These are phyloP conservation scores for Ametastegia equiseti DNA, from an alignment of 2,888 invertebrate species.

Conservation along the genomic window DNA sequence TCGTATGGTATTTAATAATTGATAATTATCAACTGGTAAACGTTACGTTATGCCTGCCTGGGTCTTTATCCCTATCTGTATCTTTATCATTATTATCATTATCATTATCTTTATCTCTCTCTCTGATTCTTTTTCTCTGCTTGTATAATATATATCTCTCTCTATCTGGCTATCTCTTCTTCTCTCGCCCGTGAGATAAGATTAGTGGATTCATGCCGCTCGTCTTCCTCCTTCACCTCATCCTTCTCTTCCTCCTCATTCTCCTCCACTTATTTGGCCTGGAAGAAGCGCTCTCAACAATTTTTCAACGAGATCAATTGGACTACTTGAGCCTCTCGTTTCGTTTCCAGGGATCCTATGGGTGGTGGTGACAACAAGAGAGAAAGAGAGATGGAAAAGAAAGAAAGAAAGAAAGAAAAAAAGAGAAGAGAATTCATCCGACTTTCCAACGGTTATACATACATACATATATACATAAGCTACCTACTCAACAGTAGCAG, in stretches of 20 bases:
- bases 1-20: not conserved
- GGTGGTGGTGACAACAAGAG: not conserved
- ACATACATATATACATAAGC: not conserved
- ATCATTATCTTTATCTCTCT: not conserved
- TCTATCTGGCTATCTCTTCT: not conserved
- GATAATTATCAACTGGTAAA: not conserved
- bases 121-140: not conserved
- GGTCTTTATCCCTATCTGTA: not conserved
- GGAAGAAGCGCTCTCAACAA: constrained; percentile 26
- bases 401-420: too few species aligned
- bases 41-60: not conserved
- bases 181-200: not conserved
- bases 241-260: not conserved
- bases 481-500: not conserved
- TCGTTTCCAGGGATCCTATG: constrained; percentile 12
- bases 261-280: not conserved
- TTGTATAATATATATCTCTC: too few species aligned
- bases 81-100: not conserved
- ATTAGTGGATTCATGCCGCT: not conserved
- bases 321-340: constrained; percentile 38
- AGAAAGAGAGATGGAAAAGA: too few species aligned
- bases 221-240: not conserved
- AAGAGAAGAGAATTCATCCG: constrained; percentile 5
- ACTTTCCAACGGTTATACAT: constrained; percentile 15
- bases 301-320: constrained; percentile 48